Evolutionary conservation across 2,113 vertebrate genomes (phyloP).

Genomic region (Corythoichthys intestinalis): DNA sequence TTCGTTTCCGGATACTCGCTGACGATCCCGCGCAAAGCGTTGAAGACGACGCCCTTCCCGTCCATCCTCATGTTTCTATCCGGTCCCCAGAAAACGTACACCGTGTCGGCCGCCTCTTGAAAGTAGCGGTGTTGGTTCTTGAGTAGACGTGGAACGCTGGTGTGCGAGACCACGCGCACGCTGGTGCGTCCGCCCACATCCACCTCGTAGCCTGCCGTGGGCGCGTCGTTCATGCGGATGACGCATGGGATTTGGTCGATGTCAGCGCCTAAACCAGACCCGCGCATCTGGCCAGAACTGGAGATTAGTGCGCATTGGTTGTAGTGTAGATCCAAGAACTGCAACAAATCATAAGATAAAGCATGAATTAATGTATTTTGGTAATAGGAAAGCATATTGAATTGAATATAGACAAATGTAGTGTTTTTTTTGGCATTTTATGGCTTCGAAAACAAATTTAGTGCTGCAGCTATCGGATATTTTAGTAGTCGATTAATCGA

Average conservation of each 20-base stretch:
- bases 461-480: no score
- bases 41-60: constrained; percentile 78
- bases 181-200: constrained; percentile 84
- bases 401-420: no score
- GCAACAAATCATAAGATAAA: background rate
- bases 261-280: constrained; percentile 72
- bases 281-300: constrained; percentile 92
- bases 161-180: constrained; percentile 87
- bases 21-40: constrained; percentile 70
- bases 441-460: no score
- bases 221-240: constrained; percentile 92
- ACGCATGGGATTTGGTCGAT: constrained; percentile 82
- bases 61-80: constrained; percentile 81
- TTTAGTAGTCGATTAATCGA: no score
- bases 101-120: constrained; percentile 72
- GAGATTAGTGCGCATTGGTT: constrained; percentile 84
- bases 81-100: constrained; percentile 91
- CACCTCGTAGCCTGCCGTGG: constrained; percentile 78
- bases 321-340: constrained; percentile 68
- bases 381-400: background rate
- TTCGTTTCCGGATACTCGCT: constrained; percentile 70
- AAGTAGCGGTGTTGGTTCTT: constrained; percentile 82
- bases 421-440: no score
- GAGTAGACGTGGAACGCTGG: constrained; percentile 83
- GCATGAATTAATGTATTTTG: background rate